Evolutionary conservation across 2,113 vertebrate genomes (phyloP).

Genomic region (Phyllostomus hastatus): DNA sequence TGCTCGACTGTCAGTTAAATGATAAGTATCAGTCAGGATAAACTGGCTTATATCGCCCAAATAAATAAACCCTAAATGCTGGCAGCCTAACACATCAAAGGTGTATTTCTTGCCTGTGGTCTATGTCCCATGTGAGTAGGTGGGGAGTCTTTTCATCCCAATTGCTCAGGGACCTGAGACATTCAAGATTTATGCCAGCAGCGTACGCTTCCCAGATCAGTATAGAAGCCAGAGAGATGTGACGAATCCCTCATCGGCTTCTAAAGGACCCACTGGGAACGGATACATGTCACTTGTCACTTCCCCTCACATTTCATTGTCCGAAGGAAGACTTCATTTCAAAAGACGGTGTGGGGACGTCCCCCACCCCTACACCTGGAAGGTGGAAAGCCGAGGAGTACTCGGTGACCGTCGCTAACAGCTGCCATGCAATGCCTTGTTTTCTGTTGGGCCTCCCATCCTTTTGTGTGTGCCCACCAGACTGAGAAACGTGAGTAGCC

Average conservation of each 20-base stretch:
- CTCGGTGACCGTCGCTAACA: neutral
- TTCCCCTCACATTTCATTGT: neutral
- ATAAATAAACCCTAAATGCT: neutral
- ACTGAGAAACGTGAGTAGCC: neutral
- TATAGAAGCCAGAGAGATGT: neutral
- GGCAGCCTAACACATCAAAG: neutral
- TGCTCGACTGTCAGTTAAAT: neutral
- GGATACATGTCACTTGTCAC: neutral
- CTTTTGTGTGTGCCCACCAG: neutral
- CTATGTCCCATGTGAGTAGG: neutral
- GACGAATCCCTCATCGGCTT: neutral
- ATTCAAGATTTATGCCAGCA: neutral
- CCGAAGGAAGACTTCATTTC: neutral
- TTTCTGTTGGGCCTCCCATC: neutral
- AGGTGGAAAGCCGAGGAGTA: neutral
- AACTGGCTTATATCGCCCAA: neutral
- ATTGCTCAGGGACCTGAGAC: neutral
- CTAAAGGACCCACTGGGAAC: neutral
- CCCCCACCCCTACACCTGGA: neutral
- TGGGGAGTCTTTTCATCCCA: neutral
- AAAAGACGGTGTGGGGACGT: neutral
- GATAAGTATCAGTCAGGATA: neutral
- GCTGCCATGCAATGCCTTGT: no score
- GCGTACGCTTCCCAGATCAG: neutral
- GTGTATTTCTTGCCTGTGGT: neutral